A percentile compares a stretch with the other conserved stretches of the same genome.
Evolutionary conservation across 2,113 vertebrate genomes (phyloP).

Genomic region (Aptenodytes patagonicus): DNA sequence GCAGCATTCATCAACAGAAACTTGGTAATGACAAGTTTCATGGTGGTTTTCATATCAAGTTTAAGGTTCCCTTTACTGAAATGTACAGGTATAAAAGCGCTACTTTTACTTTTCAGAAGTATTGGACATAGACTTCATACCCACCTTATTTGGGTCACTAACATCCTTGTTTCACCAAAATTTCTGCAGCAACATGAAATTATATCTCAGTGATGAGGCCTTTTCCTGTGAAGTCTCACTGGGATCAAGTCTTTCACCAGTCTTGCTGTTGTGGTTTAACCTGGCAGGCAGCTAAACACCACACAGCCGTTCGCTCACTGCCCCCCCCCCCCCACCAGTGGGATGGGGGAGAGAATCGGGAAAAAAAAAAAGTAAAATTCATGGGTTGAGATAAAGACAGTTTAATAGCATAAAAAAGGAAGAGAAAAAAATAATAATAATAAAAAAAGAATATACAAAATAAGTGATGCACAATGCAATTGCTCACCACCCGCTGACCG

Average conservation of each 20-base stretch:
- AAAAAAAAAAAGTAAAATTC: too few species aligned
- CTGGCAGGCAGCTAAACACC: too few species aligned
- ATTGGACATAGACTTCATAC: background rate
- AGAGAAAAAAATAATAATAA: too few species aligned
- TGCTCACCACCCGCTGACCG: too few species aligned
- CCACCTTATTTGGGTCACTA: background rate
- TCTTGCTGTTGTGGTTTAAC: too few species aligned
- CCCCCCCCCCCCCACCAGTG: too few species aligned
- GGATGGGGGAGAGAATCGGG: too few species aligned
- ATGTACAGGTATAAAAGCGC: background rate
- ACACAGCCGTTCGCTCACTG: too few species aligned
- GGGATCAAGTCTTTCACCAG: background rate
- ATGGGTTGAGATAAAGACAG: too few species aligned
- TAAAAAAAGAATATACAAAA: too few species aligned
- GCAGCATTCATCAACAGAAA: background rate
- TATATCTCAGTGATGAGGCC: background rate
- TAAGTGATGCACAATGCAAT: too few species aligned
- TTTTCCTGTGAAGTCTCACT: background rate
- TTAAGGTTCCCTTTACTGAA: background rate
- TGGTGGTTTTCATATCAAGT: conserved; percentile 12
- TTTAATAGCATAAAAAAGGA: too few species aligned
- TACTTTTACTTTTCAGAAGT: background rate
- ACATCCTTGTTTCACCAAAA: background rate
- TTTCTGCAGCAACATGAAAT: background rate
- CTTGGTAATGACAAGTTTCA: background rate